Evolutionary conservation across 2,888 invertebrate genomes (phyloP).

Genomic region (Lochmaea crataegi): DNA sequence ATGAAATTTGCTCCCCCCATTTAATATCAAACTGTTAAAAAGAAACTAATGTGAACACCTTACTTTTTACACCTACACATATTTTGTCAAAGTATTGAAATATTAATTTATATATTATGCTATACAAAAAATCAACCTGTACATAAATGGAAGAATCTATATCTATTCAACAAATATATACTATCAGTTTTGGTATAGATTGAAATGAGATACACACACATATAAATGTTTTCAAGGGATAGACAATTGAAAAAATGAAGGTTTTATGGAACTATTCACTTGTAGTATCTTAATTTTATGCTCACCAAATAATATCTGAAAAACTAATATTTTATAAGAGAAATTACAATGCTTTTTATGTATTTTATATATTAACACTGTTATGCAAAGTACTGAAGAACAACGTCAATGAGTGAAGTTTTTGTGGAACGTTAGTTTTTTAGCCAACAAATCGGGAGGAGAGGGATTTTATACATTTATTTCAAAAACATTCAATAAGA

Average conservation of each 20-base stretch:
- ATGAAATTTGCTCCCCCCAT: no score
- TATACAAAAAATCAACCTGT: slow-evolving; percentile 16
- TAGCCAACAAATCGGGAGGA: background rate
- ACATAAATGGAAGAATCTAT: slow-evolving; percentile 15
- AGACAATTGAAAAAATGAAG: slow-evolving; percentile 4
- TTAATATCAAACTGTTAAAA: no score
- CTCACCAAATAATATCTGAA: background rate
- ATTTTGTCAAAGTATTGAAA: background rate
- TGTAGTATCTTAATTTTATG: slow-evolving; percentile 8
- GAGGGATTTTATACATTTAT: no score
- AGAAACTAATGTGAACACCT: no score
- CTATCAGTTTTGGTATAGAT: background rate
- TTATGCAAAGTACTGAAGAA: background rate
- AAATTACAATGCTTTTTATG: background rate
- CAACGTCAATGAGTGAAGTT: background rate
- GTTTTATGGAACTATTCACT: background rate
- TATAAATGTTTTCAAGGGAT: background rate
- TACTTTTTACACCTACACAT: background rate
- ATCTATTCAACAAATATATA: slow-evolving; percentile 18
- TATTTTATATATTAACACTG: background rate
- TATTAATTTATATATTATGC: no score
- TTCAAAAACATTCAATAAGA: no score
- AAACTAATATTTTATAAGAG: background rate
- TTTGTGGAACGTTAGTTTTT: background rate
- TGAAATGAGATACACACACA: slow-evolving; percentile 9